phyloP scores from a whole-genome alignment of 2,888 invertebrate genomes.

The Chymomyza caudatula region DNA sequence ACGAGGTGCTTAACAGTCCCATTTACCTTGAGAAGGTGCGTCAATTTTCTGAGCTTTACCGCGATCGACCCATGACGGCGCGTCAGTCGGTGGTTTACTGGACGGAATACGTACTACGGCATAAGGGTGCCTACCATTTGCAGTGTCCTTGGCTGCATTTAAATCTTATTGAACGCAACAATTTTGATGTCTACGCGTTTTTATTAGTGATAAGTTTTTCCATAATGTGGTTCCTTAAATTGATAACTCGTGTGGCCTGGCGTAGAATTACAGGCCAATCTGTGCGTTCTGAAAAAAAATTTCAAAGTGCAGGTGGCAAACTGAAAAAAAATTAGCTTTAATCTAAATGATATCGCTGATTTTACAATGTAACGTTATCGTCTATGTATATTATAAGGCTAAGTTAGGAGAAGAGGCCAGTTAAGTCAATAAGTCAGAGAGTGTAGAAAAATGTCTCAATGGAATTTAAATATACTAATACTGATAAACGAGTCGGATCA shows the following conservation, averaged over 20 bases:
- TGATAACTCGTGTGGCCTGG: conserved; percentile 13
- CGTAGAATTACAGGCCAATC: not conserved
- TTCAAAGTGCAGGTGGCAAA: no score
- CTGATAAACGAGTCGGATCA: not conserved
- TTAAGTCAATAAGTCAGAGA: no score
- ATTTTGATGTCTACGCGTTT: conserved; percentile 78
- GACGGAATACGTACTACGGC: conserved; percentile 80
- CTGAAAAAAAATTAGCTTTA: no score
- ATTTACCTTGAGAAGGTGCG: conserved; percentile 70
- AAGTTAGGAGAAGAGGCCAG: no score
- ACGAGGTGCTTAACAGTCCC: conserved; percentile 63
- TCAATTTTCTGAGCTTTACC: conserved; percentile 78
- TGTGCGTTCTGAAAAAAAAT: not conserved
- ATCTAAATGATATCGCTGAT: no score
- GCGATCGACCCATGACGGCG: conserved; percentile 80
- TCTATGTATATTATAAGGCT: no score
- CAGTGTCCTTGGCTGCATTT: conserved; percentile 79
- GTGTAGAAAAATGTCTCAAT: not conserved
- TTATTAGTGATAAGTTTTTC: conserved; percentile 31
- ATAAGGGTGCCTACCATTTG: conserved; percentile 80
- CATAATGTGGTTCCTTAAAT: conserved; percentile 29
- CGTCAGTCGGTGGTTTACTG: conserved; percentile 80
- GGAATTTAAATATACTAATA: not conserved
- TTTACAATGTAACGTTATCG: no score
- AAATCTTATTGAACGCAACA: conserved; percentile 77